Evolutionary conservation across 35 echinoderm and acorn worm species (phyloP).

Genomic region (Lytechinus pictus): DNA sequence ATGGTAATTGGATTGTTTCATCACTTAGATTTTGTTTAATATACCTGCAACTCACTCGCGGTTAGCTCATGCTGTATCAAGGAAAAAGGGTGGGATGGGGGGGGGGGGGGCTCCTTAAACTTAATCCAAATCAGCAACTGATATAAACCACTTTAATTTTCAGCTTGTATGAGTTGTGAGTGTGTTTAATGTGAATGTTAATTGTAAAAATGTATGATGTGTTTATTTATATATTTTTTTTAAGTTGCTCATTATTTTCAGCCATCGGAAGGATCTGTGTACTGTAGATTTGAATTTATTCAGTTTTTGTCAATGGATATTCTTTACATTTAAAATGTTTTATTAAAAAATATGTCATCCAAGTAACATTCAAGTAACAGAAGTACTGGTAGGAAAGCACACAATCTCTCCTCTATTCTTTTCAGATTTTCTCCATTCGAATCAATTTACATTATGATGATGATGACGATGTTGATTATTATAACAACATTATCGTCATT

Average conservation of each 20-base stretch:
- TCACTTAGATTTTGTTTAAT: neutral
- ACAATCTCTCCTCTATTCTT: too few relatives aligned
- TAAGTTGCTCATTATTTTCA: neutral
- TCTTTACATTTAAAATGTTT: too few relatives aligned
- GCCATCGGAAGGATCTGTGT: neutral
- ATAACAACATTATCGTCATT: too few relatives aligned
- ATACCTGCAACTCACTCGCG: neutral
- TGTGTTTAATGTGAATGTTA: neutral
- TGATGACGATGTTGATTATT: too few relatives aligned
- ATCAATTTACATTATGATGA: too few relatives aligned
- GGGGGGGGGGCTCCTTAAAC: neutral
- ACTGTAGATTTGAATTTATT: too few relatives aligned
- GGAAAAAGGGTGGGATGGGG: too few relatives aligned
- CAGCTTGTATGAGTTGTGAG: neutral
- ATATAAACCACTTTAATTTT: neutral
- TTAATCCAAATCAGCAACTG: neutral
- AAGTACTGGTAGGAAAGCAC: too few relatives aligned
- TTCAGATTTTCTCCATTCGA: too few relatives aligned
- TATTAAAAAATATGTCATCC: too few relatives aligned
- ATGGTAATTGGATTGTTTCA: neutral
- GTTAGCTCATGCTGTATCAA: neutral
- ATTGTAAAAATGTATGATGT: neutral
- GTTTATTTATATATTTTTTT: neutral
- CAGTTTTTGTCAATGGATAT: too few relatives aligned
- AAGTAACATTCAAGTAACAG: too few relatives aligned